Conservation (phyloP, 2,888 invertebrate species). For the Pterostichus niger region DNA sequence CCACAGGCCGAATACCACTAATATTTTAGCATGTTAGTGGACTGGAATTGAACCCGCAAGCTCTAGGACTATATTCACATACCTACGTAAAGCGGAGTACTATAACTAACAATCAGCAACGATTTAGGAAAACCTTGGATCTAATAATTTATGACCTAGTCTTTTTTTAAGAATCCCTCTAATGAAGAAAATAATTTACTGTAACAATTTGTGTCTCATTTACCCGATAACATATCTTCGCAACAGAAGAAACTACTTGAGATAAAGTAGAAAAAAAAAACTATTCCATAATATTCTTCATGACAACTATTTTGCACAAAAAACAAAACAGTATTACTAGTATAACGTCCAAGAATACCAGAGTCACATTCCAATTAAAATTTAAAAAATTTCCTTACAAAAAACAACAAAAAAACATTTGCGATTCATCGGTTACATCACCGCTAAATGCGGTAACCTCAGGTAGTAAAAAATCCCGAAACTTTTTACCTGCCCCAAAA, state of each 20-base stretch:
- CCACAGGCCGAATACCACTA: no score
- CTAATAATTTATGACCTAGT: no score
- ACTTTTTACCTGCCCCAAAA: slow-evolving; percentile 16
- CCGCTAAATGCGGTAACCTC: slow-evolving; percentile 28
- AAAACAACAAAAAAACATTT: slow-evolving; percentile 21
- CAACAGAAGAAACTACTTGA: slow-evolving; percentile 41
- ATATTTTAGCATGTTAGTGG: no score
- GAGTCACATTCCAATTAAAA: slow-evolving; percentile 14
- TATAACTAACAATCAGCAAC: neutral
- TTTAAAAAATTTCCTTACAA: neutral
- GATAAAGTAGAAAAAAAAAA: neutral
- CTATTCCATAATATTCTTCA: neutral
- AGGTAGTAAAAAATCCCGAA: slow-evolving; percentile 34
- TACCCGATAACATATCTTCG: slow-evolving; percentile 1
- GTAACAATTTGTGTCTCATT: neutral
- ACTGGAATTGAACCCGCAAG: no score
- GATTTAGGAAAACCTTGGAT: no score
- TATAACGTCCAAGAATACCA: neutral
- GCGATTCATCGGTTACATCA: slow-evolving; percentile 33
- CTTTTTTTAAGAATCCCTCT: neutral
- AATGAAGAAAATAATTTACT: slow-evolving; percentile 1
- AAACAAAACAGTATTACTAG: neutral
- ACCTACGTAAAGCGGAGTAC: no score
- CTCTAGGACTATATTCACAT: no score
- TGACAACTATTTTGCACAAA: neutral